Base-by-base conservation (phyloP, 2,888 invertebrate species). In the Celastrina argiolus region DNA sequence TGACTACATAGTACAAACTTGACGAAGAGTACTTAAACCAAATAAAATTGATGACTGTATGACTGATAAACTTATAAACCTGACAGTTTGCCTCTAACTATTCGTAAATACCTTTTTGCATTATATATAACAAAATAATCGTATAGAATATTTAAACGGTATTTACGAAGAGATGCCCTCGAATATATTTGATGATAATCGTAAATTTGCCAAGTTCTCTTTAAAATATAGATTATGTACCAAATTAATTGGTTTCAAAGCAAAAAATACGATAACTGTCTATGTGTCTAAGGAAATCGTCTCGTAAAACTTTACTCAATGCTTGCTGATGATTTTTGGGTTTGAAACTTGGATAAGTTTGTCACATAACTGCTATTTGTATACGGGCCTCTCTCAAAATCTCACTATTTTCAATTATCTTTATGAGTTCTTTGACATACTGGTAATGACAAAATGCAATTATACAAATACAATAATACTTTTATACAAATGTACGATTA, bases 341-440 rank as follows among this genome's bases (percentile, higher is more conserved):
- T 14, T 39, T 39, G 39, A 14, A 28, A 45, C 16, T 26, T 41
- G 22, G 28, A 51, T 22, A 67, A 59, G 67, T 67, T 66, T 64
- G 67, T 68, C 66, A 65, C 22, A 63, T 22, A 28, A 59, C 42
- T 56, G 12, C 14, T 64, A 45, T 45, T 45, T 42, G 42, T 42
- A 10, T 45, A 31, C 3, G 18, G 16, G 45, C 45, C 45, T 10
- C 18, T 45, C 10, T 41, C 2, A 16, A 16, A 45, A 45, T 45
- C 51, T 51, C n/a, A n/a, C n/a, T n/a, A n/a, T n/a, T n/a, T n/a
- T n/a, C n/a, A n/a, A n/a, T n/a, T n/a, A n/a, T n/a, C n/a, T n/a
- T n/a, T n/a, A n/a, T n/a, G n/a, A n/a, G n/a, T n/a, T n/a, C n/a
- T n/a, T n/a, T 36, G 36, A 10, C 12, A 36, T 36, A 36, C 36